phyloP scores from a whole-genome alignment of 2,888 invertebrate species.

The Neria commutata region DNA sequence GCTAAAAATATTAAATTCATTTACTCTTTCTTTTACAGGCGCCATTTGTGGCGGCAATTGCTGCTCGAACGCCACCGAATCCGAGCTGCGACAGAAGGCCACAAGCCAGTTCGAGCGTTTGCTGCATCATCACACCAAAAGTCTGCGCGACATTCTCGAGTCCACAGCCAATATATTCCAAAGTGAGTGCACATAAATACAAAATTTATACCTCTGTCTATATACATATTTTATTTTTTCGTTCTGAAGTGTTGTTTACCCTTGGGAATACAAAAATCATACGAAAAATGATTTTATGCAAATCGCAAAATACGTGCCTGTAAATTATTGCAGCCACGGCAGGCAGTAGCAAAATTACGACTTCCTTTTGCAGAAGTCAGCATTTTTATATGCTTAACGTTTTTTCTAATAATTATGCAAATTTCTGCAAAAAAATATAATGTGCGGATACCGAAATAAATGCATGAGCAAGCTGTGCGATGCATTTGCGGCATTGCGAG shows the following conservation, averaged over 20 bases:
- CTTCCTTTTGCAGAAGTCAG: not conserved
- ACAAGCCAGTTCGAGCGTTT: constrained; percentile 69
- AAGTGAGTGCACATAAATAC: constrained; percentile 66
- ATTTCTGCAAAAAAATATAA: too few relatives aligned
- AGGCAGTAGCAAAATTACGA: not conserved
- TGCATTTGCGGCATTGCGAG: not conserved
- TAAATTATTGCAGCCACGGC: not conserved
- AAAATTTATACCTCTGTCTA: constrained; percentile 22
- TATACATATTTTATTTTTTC: constrained; percentile 31
- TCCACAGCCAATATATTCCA: constrained; percentile 76
- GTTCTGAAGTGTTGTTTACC: not conserved
- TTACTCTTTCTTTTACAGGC: constrained; percentile 47
- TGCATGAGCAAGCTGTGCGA: not conserved
- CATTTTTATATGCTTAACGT: too few relatives aligned
- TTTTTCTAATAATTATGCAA: not conserved
- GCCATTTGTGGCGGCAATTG: constrained; percentile 59
- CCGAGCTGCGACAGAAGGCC: constrained; percentile 56
- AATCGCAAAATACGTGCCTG: not conserved
- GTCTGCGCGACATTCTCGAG: constrained; percentile 76
- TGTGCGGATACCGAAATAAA: not conserved
- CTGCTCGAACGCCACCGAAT: constrained; percentile 59
- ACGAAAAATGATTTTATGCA: not conserved
- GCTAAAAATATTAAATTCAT: not conserved
- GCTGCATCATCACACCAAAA: constrained; percentile 73
- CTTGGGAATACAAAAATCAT: not conserved